Percentiles rank a stretch among this genome's conserved stretches.
phyloP scores from a whole-genome alignment of 2,797 vertebrate species.

The Ptychadena robeensis region DNA sequence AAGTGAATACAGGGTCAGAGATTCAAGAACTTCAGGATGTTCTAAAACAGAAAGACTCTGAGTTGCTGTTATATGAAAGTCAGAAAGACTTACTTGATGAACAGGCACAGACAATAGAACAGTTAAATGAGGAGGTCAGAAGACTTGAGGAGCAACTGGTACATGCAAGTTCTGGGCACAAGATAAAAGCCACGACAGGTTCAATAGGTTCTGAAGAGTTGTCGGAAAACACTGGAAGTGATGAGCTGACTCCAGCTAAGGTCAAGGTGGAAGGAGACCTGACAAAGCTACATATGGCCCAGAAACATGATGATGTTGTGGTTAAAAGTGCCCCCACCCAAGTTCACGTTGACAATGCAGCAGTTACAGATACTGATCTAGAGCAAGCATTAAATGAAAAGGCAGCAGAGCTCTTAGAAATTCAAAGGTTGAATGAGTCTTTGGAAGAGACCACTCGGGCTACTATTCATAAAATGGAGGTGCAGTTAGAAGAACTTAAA shows the following conservation, averaged over 20 bases:
- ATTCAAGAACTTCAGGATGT: slow-evolving; percentile 77
- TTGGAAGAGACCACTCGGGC: slow-evolving; percentile 22
- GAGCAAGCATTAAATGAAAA: neutral
- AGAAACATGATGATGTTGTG: neutral
- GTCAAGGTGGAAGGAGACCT: slow-evolving; percentile 75
- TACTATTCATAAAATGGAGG: neutral
- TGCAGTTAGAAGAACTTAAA: slow-evolving; percentile 11
- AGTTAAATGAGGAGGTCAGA: slow-evolving; percentile 10
- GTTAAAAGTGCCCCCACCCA: neutral
- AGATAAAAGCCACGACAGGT: neutral
- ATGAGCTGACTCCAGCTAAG: neutral
- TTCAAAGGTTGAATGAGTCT: slow-evolving; percentile 2
- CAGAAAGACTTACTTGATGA: slow-evolving; percentile 69
- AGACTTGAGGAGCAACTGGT: neutral
- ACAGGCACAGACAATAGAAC: slow-evolving; percentile 67
- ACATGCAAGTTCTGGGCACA: neutral
- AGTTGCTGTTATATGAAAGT: slow-evolving; percentile 73
- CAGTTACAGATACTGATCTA: neutral
- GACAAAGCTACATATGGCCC: slow-evolving; percentile 32
- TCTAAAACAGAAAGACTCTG: slow-evolving; percentile 78
- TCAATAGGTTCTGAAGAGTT: neutral
- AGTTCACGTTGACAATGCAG: neutral
- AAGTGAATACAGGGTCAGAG: slow-evolving; percentile 71
- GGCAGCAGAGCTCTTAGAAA: slow-evolving; percentile 27
- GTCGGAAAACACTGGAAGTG: neutral